Evolutionary conservation across 2,113 vertebrate species (phyloP).

Genomic region (Eolophus roseicapilla): DNA sequence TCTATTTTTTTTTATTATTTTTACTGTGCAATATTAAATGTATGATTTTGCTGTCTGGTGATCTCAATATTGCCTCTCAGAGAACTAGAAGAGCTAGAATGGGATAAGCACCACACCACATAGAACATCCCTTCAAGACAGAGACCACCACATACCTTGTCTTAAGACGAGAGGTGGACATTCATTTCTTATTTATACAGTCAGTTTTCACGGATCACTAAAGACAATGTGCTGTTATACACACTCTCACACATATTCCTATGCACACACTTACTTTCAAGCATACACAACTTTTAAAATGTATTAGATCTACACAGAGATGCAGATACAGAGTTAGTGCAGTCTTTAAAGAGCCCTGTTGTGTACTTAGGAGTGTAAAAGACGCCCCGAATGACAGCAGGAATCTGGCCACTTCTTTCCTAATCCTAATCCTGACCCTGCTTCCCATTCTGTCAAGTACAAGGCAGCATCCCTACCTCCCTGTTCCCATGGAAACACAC

Average conservation of each 20-base stretch:
- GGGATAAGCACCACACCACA: neutral
- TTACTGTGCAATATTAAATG: neutral
- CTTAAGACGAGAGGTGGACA: neutral
- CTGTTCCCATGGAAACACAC: slow-evolving; percentile 76
- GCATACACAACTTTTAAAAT: neutral
- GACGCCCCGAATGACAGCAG: neutral
- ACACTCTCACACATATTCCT: neutral
- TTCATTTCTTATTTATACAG: neutral
- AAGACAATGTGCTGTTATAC: neutral
- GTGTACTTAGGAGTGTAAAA: neutral
- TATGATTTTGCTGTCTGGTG: neutral
- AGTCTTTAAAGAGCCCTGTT: neutral
- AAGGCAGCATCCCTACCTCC: slow-evolving; percentile 65
- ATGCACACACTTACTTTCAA: neutral
- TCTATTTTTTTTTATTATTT: neutral
- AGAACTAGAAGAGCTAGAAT: neutral
- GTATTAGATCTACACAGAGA: neutral
- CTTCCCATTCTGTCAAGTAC: slow-evolving; percentile 59
- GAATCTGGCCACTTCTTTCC: slow-evolving; percentile 6
- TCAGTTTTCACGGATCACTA: neutral
- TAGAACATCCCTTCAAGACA: neutral
- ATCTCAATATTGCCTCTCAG: neutral
- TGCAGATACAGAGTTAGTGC: neutral
- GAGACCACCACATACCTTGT: neutral
- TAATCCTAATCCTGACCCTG: slow-evolving; percentile 52